Percentiles rank a stretch among this genome's conserved stretches.
These are phyloP conservation scores for Seira ritae DNA, from an alignment of 2,888 invertebrate species.

Conservation along the genomic window DNA sequence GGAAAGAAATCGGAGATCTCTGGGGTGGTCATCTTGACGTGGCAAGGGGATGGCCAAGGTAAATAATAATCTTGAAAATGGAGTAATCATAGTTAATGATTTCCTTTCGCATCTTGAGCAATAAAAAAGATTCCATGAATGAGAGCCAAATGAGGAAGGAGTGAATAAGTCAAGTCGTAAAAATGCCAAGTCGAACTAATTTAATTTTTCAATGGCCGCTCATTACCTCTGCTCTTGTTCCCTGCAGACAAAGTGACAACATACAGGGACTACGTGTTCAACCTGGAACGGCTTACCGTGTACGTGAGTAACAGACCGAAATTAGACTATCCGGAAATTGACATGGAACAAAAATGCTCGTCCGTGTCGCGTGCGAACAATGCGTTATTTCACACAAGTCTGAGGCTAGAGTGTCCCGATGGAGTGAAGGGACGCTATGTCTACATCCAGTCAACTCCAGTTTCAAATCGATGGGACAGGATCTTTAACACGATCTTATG, in stretches of 20 bases:
- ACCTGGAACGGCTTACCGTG: slow-evolving; percentile 77
- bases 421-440: slow-evolving; percentile 76
- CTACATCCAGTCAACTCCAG: slow-evolving; percentile 78
- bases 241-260: slow-evolving; percentile 74
- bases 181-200: no score
- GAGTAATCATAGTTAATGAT: no score
- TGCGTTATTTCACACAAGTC: slow-evolving; percentile 76
- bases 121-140: no score
- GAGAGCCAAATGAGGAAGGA: no score
- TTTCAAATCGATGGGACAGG: slow-evolving; percentile 77
- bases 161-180: no score
- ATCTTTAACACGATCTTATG: slow-evolving; percentile 78
- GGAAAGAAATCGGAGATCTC: slow-evolving; percentile 76
- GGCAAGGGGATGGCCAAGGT: slow-evolving; percentile 77
- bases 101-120: no score
- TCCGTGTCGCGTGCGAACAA: slow-evolving; percentile 77
- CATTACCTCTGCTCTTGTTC: no score
- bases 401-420: slow-evolving; percentile 77
- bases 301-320: slow-evolving; percentile 77
- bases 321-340: slow-evolving; percentile 73
- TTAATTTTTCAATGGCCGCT: no score
- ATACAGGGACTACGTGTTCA: slow-evolving; percentile 76
- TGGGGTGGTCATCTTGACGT: slow-evolving; percentile 77
- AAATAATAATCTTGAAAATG: slow-evolving; percentile 20
- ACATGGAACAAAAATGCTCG: slow-evolving; percentile 75